A percentile compares a stretch with the other conserved stretches of the same genome.
Evolutionary conservation across 2,888 invertebrate species (phyloP).

Genomic region (Ceratothoa steindachneri): DNA sequence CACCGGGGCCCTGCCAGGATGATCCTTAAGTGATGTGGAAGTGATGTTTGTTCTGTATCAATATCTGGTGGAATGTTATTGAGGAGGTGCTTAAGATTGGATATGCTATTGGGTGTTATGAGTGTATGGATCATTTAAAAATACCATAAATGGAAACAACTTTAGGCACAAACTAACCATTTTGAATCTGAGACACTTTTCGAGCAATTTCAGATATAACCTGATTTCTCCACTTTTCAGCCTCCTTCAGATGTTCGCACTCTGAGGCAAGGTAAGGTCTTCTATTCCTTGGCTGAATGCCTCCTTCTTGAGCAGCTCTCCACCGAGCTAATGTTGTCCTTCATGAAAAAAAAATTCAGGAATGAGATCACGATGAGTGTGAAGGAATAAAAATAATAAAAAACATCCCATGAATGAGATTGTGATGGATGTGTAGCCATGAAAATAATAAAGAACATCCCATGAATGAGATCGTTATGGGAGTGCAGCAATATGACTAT

Average conservation of each 20-base stretch:
- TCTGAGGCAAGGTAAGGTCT: conserved; percentile 92
- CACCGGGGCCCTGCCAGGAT: too few relatives aligned
- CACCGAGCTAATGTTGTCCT: conserved; percentile 98
- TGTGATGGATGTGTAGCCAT: background rate
- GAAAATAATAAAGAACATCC: too few relatives aligned
- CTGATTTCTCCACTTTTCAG: conserved; percentile 94
- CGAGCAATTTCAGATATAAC: conserved; percentile 95
- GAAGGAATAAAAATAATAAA: background rate
- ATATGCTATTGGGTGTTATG: too few relatives aligned
- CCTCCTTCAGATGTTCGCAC: conserved; percentile 83
- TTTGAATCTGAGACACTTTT: conserved; percentile 98
- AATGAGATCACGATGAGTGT: background rate
- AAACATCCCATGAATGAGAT: background rate
- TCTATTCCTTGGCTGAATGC: conserved; percentile 60
- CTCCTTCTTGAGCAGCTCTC: conserved; percentile 91
- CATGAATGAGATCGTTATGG: too few relatives aligned
- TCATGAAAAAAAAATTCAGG: background rate
- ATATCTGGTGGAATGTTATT: too few relatives aligned
- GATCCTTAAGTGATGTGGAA: too few relatives aligned
- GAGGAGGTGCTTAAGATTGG: too few relatives aligned
- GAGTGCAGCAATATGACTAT: too few relatives aligned
- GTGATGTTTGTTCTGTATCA: too few relatives aligned
- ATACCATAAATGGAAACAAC: too few relatives aligned
- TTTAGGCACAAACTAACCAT: too few relatives aligned
- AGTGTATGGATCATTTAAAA: too few relatives aligned